phyloP scores from a whole-genome alignment of 2,888 invertebrate genomes.

The Plebejus argus region DNA sequence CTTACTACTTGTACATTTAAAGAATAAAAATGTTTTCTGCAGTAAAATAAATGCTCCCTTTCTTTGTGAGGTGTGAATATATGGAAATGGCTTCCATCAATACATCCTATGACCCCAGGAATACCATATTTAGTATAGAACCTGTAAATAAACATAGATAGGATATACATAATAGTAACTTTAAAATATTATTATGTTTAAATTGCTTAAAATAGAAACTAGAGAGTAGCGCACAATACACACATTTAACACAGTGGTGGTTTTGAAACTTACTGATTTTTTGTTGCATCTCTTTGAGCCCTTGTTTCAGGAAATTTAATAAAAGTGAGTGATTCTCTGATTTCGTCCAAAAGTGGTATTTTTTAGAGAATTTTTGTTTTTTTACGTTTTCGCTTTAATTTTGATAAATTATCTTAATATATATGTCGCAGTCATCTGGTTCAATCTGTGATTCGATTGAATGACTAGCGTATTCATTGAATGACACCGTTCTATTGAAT shows the following conservation, averaged over 20 bases:
- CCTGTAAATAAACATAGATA: slow-evolving; percentile 29
- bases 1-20: slow-evolving; percentile 30
- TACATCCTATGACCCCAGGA: slow-evolving; percentile 36
- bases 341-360: too few relatives aligned
- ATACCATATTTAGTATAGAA: slow-evolving; percentile 30
- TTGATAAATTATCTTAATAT: too few relatives aligned
- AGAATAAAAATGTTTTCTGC: slow-evolving; percentile 18
- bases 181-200: slow-evolving; percentile 8
- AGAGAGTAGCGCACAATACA: slow-evolving; percentile 7
- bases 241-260: slow-evolving; percentile 9
- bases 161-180: slow-evolving; percentile 16
- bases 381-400: too few relatives aligned
- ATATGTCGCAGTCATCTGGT: too few relatives aligned
- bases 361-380: too few relatives aligned
- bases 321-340: too few relatives aligned
- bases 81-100: slow-evolving; percentile 37
- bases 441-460: too few relatives aligned
- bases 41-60: slow-evolving; percentile 35
- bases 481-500: too few relatives aligned
- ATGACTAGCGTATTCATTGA: too few relatives aligned
- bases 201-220: slow-evolving; percentile 3
- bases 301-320: slow-evolving; percentile 36
- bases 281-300: slow-evolving; percentile 34
- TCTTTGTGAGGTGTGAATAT: slow-evolving; percentile 36
- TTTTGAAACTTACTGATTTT: slow-evolving; percentile 33